Evolutionary conservation across 2,888 invertebrate genomes (phyloP).

Genomic region (Drosophila aldrichi): DNA sequence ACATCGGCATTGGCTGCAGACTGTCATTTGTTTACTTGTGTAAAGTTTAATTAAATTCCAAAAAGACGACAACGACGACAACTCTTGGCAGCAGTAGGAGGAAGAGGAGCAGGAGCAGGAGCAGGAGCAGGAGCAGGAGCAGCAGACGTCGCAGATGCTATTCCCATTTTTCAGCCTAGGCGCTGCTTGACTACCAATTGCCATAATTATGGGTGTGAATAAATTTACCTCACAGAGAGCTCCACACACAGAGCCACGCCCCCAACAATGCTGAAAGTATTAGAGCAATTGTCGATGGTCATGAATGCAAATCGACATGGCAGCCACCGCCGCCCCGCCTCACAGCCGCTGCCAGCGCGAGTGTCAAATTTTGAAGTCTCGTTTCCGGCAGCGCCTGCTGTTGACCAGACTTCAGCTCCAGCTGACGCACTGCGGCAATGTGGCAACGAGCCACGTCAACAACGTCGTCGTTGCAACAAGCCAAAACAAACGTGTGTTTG

Average conservation of each 20-base stretch:
- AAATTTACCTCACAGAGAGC: constrained; percentile 22
- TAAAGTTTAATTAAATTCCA: constrained; percentile 79
- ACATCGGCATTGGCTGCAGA: constrained; percentile 62
- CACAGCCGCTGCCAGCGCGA: constrained; percentile 46
- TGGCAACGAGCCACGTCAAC: constrained; percentile 42
- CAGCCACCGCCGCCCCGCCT: not conserved
- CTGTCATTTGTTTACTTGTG: constrained; percentile 81
- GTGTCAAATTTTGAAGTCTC: constrained; percentile 53
- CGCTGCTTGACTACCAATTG: constrained; percentile 63
- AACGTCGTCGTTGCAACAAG: constrained; percentile 24
- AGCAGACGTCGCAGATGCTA: constrained; percentile 38
- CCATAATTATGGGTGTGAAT: constrained; percentile 69
- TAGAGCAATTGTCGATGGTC: constrained; percentile 72
- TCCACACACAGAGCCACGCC: not conserved
- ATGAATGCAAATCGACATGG: constrained; percentile 63
- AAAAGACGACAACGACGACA: constrained; percentile 70
- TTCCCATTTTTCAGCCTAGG: constrained; percentile 47
- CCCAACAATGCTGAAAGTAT: constrained; percentile 58
- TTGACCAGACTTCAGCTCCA: constrained; percentile 58
- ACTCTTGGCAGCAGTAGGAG: constrained; percentile 57
- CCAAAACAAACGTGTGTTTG: constrained; percentile 53
- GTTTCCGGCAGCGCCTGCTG: constrained; percentile 27
- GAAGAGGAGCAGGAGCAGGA: constrained; percentile 41
- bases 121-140: constrained; percentile 42
- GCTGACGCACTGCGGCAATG: constrained; percentile 65